Percentiles rank a stretch among this genome's conserved stretches.
phyloP scores from a whole-genome alignment of 2,113 vertebrate species.

The Triplophysa siluroides region DNA sequence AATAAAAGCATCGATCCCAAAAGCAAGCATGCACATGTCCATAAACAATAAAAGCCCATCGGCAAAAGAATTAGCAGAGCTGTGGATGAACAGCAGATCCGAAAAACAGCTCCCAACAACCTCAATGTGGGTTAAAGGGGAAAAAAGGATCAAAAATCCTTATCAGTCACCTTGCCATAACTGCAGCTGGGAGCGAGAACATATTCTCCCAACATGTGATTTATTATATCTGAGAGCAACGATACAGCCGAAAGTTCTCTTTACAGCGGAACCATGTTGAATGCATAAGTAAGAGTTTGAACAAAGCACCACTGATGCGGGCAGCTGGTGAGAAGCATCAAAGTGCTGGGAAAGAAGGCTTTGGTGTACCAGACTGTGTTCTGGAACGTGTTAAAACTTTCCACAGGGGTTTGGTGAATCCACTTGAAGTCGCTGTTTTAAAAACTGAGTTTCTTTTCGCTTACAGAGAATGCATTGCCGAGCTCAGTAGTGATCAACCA shows the following conservation, averaged over 20 bases:
- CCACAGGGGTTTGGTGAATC: constrained; percentile 5
- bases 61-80: neutral
- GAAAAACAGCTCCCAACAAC: constrained; percentile 24
- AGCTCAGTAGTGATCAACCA: neutral
- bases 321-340: constrained; percentile 13
- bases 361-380: constrained; percentile 23
- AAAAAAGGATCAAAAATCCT: constrained; percentile 22
- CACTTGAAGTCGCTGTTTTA: neutral
- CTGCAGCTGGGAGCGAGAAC: constrained; percentile 8
- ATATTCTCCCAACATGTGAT: constrained; percentile 20
- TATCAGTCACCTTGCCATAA: constrained; percentile 40
- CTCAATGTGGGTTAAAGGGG: neutral
- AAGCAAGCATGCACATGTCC: constrained; percentile 35
- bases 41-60: constrained; percentile 38
- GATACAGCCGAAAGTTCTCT: neutral
- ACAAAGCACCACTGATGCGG: constrained; percentile 11
- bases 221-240: constrained; percentile 19
- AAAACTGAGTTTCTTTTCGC: neutral
- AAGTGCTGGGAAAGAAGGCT: constrained; percentile 23
- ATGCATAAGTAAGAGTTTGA: constrained; percentile 36
- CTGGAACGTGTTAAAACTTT: constrained; percentile 19
- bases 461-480: neutral
- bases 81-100: constrained; percentile 24
- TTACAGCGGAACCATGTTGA: constrained; percentile 1
- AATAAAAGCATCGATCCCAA: constrained; percentile 47